Evolutionary conservation across 1,140 invertebrate species (phyloP).

Genomic region (Zaprionus taronus): DNA sequence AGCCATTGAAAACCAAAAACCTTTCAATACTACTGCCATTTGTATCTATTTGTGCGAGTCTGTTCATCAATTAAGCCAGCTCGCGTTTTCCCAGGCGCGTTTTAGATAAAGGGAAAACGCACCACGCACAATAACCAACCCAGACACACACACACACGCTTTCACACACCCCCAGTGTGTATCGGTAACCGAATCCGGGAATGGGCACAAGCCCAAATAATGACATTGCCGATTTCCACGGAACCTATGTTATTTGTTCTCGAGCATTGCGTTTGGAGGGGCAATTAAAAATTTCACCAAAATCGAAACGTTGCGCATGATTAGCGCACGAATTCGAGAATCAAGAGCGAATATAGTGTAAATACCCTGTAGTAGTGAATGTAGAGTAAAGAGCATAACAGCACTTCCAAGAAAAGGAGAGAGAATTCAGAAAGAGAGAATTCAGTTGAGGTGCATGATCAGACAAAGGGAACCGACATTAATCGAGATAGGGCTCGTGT

Average conservation of each 20-base stretch:
- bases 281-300: slow-evolving; percentile 79
- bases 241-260: slow-evolving; percentile 45
- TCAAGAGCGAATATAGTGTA: slow-evolving; percentile 43
- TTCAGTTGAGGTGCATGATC: not conserved
- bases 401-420: not conserved
- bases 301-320: slow-evolving; percentile 78
- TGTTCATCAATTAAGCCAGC: slow-evolving; percentile 72
- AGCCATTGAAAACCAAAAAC: slow-evolving; percentile 35
- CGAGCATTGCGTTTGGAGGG: slow-evolving; percentile 43
- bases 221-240: slow-evolving; percentile 71
- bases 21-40: slow-evolving; percentile 48
- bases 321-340: slow-evolving; percentile 67
- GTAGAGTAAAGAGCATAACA: not conserved
- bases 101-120: slow-evolving; percentile 62
- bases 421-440: too few species aligned
- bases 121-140: slow-evolving; percentile 31
- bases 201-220: slow-evolving; percentile 50
- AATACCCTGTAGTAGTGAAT: slow-evolving; percentile 25
- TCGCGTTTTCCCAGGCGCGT: slow-evolving; percentile 72
- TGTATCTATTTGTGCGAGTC: slow-evolving; percentile 46
- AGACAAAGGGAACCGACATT: too few species aligned
- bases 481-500: too few species aligned
- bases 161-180: slow-evolving; percentile 23
- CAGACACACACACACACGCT: slow-evolving; percentile 15
- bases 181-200: slow-evolving; percentile 18